Evolutionary conservation across 1,140 invertebrate species (phyloP), one percentile per base, ranked within the genome.

Genomic region (Pseudomyrmex concolor): DNA sequence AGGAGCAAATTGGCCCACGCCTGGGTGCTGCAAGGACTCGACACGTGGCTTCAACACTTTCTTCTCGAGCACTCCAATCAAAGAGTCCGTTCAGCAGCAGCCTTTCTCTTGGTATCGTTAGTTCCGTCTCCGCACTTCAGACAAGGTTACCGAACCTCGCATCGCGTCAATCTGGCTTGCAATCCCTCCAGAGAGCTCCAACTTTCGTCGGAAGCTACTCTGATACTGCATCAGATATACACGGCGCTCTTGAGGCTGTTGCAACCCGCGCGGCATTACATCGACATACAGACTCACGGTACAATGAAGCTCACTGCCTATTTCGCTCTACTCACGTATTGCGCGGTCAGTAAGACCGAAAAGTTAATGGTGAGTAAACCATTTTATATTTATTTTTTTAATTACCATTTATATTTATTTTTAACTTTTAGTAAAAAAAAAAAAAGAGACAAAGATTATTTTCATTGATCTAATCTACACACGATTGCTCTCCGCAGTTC

Each of bases 301-400:
- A 97, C 97, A 7, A 97, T 97, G 92, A 99, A 99, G 94, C 95
- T 99, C 68, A 98, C 97, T 43, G 97, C 97, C 63, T 99, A 98
- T 93, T 99, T 99, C 94, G 97, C 97, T 66, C 95, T 98, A 17
- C 96, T 99, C 94, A 97, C 97, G 55, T 98, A 98, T 91, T 99
- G 98, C 94, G 96, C 98, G 86, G 95, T 98, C 84, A 97, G 97
- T 63, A 97, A 97, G 89, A 96, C 96, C 80, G 98, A 99, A 94
- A 99, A 99, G 94, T 94, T 98, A 67, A 97, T 99, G 98, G 98
- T 98, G 94, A 95, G 95, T 78, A 72, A 57, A 60, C 0, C 9
- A 2, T 43, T 74, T 63, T n/a, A 45, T n/a, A n/a, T n/a, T n/a
- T n/a, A n/a, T n/a, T n/a, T n/a, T n/a, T n/a, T n/a, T n/a, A n/a